Percentiles rank a stretch among this genome's conserved stretches.
Evolutionary conservation across 2,888 invertebrate species (phyloP).

Genomic region (Philopedon plagiatum): DNA sequence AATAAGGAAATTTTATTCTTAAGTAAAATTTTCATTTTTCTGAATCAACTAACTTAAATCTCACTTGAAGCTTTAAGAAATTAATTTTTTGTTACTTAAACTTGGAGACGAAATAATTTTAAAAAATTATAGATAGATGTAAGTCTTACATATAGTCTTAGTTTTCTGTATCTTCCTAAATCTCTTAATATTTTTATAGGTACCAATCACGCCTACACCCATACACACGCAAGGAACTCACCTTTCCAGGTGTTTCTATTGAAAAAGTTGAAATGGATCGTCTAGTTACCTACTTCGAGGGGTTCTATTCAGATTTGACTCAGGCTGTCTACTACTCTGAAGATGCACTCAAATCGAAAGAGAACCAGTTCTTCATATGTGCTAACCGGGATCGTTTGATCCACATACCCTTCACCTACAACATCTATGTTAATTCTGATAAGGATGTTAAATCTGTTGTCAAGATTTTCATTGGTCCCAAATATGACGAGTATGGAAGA

Average conservation of each 20-base stretch:
- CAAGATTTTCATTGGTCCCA: slow-evolving; percentile 80
- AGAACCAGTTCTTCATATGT: slow-evolving; percentile 35
- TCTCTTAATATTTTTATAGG: slow-evolving; percentile 30
- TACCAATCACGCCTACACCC: slow-evolving; percentile 51
- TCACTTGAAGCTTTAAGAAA: no score
- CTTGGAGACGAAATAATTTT: no score
- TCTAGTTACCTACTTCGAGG: slow-evolving; percentile 79
- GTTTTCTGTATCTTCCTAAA: no score
- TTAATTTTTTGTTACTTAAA: no score
- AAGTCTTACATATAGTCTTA: no score
- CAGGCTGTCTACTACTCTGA: slow-evolving; percentile 69
- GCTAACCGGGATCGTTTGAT: slow-evolving; percentile 79
- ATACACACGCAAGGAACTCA: slow-evolving; percentile 74
- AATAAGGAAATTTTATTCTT: slow-evolving; percentile 61
- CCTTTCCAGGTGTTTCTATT: slow-evolving; percentile 75
- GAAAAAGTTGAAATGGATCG: slow-evolving; percentile 75
- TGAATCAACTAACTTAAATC: no score
- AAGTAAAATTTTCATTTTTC: no score
- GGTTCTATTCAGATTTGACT: slow-evolving; percentile 75
- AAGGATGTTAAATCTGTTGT: slow-evolving; percentile 73
- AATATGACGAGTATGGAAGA: slow-evolving; percentile 74
- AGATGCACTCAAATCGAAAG: slow-evolving; percentile 66
- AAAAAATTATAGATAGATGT: no score
- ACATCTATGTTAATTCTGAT: slow-evolving; percentile 74
- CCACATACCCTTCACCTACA: slow-evolving; percentile 77